Percentiles rank a stretch among this genome's conserved stretches.
Evolutionary conservation across 2,888 invertebrate genomes (phyloP).

Genomic region (Stictocephala bisonia): DNA sequence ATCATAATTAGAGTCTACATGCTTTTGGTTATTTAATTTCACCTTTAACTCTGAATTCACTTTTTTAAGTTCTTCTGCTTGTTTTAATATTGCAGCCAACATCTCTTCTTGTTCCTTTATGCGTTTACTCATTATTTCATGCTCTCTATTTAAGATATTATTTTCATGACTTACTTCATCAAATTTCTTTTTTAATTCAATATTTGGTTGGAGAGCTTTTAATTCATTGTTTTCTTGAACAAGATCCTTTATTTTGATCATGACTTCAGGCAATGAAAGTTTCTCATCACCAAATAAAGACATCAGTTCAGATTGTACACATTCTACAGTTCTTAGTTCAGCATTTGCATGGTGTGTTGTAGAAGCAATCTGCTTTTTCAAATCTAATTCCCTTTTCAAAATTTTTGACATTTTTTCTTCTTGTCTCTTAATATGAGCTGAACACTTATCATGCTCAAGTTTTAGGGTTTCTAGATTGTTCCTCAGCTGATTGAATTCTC

Average conservation of each 20-base stretch:
- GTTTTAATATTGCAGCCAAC: neutral
- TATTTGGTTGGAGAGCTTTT: neutral
- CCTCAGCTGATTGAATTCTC: neutral
- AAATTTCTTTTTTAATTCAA: neutral
- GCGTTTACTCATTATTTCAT: conserved; percentile 24
- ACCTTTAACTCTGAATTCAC: neutral
- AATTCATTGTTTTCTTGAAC: neutral
- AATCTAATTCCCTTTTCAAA: conserved; percentile 20
- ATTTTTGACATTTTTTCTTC: conserved; percentile 12
- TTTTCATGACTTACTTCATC: conserved; percentile 20
- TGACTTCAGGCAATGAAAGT: neutral
- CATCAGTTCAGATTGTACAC: neutral
- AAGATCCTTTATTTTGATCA: neutral
- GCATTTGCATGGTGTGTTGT: neutral
- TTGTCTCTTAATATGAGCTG: conserved; percentile 19
- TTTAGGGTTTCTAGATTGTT: neutral
- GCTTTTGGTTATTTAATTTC: neutral
- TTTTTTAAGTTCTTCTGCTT: conserved; percentile 25
- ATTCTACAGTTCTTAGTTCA: neutral
- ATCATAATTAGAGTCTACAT: neutral
- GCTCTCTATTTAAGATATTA: conserved; percentile 20
- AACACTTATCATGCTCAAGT: conserved; percentile 25
- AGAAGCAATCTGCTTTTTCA: conserved; percentile 23
- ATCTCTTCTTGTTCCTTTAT: conserved; percentile 30
- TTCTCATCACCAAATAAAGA: conserved; percentile 1